A percentile compares a stretch with the other conserved stretches of the same genome.
Conservation (phyloP, 2,113 vertebrate genomes). For the Ochotona princeps region DNA sequence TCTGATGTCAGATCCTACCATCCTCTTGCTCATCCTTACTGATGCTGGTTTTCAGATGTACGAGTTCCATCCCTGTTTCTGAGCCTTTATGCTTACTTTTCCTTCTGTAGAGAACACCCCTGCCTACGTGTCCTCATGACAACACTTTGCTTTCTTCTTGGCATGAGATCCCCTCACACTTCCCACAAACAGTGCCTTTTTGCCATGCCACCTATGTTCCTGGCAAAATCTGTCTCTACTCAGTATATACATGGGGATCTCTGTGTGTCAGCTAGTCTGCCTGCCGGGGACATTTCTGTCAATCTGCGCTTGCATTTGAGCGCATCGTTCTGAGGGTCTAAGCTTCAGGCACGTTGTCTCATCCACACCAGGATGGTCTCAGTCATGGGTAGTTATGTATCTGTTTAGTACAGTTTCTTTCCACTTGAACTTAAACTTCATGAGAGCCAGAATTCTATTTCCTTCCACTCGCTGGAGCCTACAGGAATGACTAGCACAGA, state of each 20-base stretch:
- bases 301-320: too few species aligned
- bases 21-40: not conserved
- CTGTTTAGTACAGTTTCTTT: not conserved
- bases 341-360: too few species aligned
- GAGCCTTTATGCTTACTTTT: not conserved
- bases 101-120: not conserved
- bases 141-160: not conserved
- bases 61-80: not conserved
- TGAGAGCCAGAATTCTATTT: not conserved
- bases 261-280: too few species aligned
- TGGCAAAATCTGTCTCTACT: not conserved
- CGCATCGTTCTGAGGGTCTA: too few species aligned
- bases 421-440: rapidly evolving
- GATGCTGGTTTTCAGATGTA: not conserved
- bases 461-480: not conserved
- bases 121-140: not conserved
- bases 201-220: not conserved
- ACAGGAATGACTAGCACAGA: not conserved
- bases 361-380: too few species aligned
- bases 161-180: not conserved
- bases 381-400: too few species aligned
- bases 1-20: not conserved
- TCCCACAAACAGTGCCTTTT: not conserved
- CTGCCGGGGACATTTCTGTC: too few species aligned
- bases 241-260: too few species aligned